Percentiles rank a stretch among this genome's conserved stretches.
These are phyloP conservation scores for Nasonia oneida DNA, from an alignment of 2,888 invertebrate genomes.

Conservation along the genomic window DNA sequence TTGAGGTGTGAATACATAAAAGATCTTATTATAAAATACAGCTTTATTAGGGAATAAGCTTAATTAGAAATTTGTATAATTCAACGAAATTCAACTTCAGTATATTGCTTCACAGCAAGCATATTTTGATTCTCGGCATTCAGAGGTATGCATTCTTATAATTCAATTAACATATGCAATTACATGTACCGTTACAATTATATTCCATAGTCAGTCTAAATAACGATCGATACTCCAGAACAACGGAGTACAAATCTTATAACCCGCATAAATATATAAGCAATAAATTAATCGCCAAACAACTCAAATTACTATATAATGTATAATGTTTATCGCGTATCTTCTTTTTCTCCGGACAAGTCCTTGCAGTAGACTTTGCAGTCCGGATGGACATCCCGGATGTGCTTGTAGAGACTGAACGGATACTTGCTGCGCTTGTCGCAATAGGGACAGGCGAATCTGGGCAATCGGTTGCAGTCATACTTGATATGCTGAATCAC, in stretches of 20 bases:
- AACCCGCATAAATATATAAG: no score
- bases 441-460: slow-evolving; percentile 55
- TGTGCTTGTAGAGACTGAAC: slow-evolving; percentile 70
- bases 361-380: slow-evolving; percentile 46
- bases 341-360: neutral
- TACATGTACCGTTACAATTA: neutral
- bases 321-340: neutral
- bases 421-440: slow-evolving; percentile 55
- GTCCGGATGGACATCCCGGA: slow-evolving; percentile 70
- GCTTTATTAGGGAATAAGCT: neutral
- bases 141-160: neutral
- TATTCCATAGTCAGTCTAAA: no score
- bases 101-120: neutral
- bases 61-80: neutral
- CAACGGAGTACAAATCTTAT: no score
- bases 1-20: neutral
- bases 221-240: no score
- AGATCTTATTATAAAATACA: slow-evolving; percentile 3
- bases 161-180: neutral
- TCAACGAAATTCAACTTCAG: neutral
- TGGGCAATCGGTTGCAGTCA: slow-evolving; percentile 80
- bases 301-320: neutral
- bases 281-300: no score
- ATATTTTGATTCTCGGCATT: neutral
- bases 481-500: slow-evolving; percentile 82